Percentiles rank a stretch among this genome's conserved stretches.
phyloP scores from a whole-genome alignment of 92 coral and sea anemone genomes.

The Blastomussa wellsi region DNA sequence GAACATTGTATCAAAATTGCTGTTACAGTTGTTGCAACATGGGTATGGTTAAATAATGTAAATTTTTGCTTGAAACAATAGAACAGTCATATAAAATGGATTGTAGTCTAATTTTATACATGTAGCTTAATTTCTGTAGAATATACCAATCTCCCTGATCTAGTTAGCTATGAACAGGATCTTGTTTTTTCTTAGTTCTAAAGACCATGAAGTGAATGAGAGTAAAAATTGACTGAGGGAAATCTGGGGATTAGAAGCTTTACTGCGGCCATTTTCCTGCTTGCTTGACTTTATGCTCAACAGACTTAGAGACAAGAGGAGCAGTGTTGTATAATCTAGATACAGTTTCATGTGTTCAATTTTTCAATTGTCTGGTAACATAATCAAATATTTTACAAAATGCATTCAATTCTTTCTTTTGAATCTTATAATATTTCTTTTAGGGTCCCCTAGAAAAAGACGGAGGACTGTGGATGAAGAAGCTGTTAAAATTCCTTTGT shows the following conservation, averaged over 20 bases:
- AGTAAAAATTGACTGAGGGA: no score
- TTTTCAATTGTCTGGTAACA: background rate
- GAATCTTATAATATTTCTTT: background rate
- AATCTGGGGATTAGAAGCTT: no score
- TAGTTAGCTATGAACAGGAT: background rate
- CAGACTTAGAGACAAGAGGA: no score
- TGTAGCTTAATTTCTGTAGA: background rate
- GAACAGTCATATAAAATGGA: background rate
- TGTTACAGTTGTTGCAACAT: background rate
- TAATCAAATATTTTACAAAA: no score
- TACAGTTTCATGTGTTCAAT: background rate
- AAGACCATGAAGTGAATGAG: no score
- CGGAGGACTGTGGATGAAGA: conserved; percentile 83
- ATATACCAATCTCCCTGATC: background rate
- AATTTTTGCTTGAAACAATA: background rate
- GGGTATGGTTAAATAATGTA: background rate
- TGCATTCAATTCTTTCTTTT: background rate
- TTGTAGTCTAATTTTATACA: background rate
- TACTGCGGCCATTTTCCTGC: no score
- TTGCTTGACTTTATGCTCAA: no score
- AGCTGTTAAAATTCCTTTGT: conserved; percentile 76
- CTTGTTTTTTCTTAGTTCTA: no score
- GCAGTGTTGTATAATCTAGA: no score
- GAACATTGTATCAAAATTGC: background rate
- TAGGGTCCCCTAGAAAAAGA: conserved; percentile 77